Conservation (phyloP, 1,140 invertebrate genomes). For the Anagrus nilaparvatae region DNA sequence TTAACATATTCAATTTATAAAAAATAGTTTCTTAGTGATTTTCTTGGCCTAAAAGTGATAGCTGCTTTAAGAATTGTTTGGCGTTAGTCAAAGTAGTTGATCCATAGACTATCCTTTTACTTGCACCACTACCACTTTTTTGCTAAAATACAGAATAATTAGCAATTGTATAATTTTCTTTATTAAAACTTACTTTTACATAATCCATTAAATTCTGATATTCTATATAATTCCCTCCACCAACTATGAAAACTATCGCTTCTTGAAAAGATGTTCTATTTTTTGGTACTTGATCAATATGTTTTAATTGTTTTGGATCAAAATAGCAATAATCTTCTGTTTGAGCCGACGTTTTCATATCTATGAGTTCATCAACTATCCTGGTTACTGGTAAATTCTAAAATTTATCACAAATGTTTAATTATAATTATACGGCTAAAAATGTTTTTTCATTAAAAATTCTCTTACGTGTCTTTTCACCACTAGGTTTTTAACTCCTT, state of each 20-base stretch:
- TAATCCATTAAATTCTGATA: constrained; percentile 98
- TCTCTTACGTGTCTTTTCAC: constrained; percentile 87
- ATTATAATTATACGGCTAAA: constrained; percentile 1
- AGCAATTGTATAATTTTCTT: too few species aligned
- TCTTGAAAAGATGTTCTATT: constrained; percentile 68
- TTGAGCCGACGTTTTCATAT: constrained; percentile 67
- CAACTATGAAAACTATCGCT: constrained; percentile 93
- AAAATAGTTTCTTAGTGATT: constrained; percentile 42
- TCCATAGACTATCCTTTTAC: constrained; percentile 86
- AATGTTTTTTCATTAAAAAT: constrained; percentile 7
- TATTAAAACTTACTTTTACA: constrained; percentile 61
- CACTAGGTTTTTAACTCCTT: constrained; percentile 98
- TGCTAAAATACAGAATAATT: too few species aligned
- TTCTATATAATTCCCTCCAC: constrained; percentile 98
- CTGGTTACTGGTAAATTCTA: constrained; percentile 84
- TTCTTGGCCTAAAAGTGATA: constrained; percentile 65
- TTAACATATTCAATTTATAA: constrained; percentile 11
- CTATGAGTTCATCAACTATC: constrained; percentile 86
- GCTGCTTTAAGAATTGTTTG: constrained; percentile 84
- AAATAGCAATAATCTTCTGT: constrained; percentile 83
- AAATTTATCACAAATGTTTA: constrained; percentile 14
- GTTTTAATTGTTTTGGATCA: constrained; percentile 82
- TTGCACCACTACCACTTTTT: constrained; percentile 58
- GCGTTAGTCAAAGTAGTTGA: constrained; percentile 88
- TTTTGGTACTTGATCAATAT: constrained; percentile 54